Percentiles rank a stretch among this genome's conserved stretches.
These are phyloP conservation scores for Eretmocerus hayati DNA, from an alignment of 2,888 invertebrate species.

Conservation along the genomic window DNA sequence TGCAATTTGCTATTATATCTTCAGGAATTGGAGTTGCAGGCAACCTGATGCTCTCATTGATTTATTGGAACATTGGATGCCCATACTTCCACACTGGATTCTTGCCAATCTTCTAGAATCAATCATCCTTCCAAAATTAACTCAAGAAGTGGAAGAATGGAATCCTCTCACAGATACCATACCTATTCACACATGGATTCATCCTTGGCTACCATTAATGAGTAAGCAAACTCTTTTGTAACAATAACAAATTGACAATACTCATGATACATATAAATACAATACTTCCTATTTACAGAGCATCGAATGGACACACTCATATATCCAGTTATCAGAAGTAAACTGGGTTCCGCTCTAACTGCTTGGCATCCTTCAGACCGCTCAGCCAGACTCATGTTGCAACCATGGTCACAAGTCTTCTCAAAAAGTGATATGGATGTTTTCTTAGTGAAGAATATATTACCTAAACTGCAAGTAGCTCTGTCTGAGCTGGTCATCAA, in stretches of 20 bases:
- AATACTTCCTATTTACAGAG: no score
- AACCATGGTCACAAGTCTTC: slow-evolving; percentile 83
- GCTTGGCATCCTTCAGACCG: slow-evolving; percentile 94
- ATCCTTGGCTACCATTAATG: slow-evolving; percentile 89
- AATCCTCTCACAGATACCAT: slow-evolving; percentile 91
- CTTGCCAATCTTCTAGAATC: slow-evolving; percentile 75
- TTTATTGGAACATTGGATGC: slow-evolving; percentile 74
- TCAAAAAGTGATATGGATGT: slow-evolving; percentile 68
- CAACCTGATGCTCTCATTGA: slow-evolving; percentile 70
- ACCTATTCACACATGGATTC: slow-evolving; percentile 94
- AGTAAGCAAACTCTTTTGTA: slow-evolving; percentile 50
- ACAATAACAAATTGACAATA: background rate
- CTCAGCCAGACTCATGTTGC: slow-evolving; percentile 84
- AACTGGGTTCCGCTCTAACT: slow-evolving; percentile 79
- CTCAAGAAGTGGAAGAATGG: slow-evolving; percentile 79
- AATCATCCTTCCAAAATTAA: slow-evolving; percentile 67
- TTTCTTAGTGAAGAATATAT: slow-evolving; percentile 77
- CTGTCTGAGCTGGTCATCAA: slow-evolving; percentile 61
- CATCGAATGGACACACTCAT: slow-evolving; percentile 55
- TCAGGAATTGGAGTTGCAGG: slow-evolving; percentile 75
- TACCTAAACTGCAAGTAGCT: slow-evolving; percentile 75
- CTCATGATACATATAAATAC: background rate
- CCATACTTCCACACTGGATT: slow-evolving; percentile 76
- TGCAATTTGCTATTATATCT: slow-evolving; percentile 25
- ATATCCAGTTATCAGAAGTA: slow-evolving; percentile 87